Base-by-base conservation (phyloP, 2,888 invertebrate genomes). In the Tipula confusa region DNA sequence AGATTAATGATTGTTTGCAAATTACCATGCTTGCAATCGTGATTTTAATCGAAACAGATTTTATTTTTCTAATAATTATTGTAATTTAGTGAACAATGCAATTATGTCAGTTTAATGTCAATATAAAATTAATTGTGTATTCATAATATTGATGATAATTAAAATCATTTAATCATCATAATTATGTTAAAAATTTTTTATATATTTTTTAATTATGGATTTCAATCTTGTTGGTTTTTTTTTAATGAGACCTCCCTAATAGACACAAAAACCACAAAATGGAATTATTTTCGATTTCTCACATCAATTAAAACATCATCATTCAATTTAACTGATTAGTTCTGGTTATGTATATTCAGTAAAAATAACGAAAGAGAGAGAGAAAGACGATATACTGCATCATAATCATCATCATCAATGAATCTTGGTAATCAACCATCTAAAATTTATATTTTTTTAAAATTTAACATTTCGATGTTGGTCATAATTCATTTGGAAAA, bases 231-330 rank as follows among this genome's bases (percentile, higher is more conserved):
- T 24, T 24, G 24, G 24, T 7, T 2, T 1, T 64, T 64, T 64
- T 64, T n/a, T n/a, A 24, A 24, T 24, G 24, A 64, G 64, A 64
- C 64, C 64, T 64, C 64, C 64, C 64, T 64, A 64, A 64, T 64
- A 64, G 64, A 43, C 15, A 15, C 43, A 64, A 64, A 64, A 64
- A 11, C 64, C 64, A 64, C 64, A 64, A 64, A 24, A 3, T 64
- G 2, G 11, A 24, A 24, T 64, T 64, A 64, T 64, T 64, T 64
- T 64, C 64, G 13, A 64, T 80, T 80, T 80, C 80, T 80, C 80
- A 80, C 80, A 80, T 80, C 80, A 80, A 80, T 80, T 80, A 80
- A 80, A 80, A 80, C 29, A 80, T 80, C 80, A 80, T 80, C 80
- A 80, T 80, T 80, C 80, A 80, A 80, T 64, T 64, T 64, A 64